These are phyloP conservation scores for Erannis defoliaria DNA, from an alignment of 2,888 invertebrate genomes.

Conservation along the genomic window DNA sequence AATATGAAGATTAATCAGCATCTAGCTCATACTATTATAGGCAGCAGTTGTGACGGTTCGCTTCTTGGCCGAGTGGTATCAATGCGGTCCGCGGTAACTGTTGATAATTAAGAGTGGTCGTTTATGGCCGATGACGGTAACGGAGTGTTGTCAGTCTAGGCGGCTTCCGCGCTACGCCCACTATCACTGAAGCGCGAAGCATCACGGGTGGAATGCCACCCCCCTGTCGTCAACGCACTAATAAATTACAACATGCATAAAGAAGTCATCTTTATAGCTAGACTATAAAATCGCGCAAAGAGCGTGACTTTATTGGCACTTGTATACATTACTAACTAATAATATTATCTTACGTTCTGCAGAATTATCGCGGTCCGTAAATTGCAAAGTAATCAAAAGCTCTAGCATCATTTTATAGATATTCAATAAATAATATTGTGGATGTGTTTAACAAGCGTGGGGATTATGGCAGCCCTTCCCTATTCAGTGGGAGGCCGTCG, in stretches of 20 bases:
- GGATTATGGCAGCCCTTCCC: too few relatives aligned
- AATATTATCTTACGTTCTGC: neutral
- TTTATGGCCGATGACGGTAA: constrained; percentile 75
- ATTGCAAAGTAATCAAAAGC: neutral
- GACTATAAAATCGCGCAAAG: constrained; percentile 11
- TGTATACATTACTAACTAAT: constrained; percentile 4
- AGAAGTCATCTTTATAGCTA: constrained; percentile 16
- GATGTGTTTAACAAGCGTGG: too few relatives aligned
- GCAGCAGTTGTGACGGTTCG: constrained; percentile 48
- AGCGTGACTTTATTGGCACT: constrained; percentile 7
- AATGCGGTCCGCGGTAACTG: constrained; percentile 74
- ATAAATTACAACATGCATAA: constrained; percentile 7
- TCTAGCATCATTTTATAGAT: neutral
- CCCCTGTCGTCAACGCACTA: constrained; percentile 15
- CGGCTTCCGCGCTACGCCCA: constrained; percentile 74
- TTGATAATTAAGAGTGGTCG: constrained; percentile 83
- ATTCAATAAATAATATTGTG: too few relatives aligned
- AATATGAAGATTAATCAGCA: neutral
- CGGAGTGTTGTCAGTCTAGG: constrained; percentile 68
- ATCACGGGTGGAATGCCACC: constrained; percentile 44
- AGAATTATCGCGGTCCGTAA: neutral
- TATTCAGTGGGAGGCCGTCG: too few relatives aligned
- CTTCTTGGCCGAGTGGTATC: constrained; percentile 60
- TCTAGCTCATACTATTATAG: constrained; percentile 13
- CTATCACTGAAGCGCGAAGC: constrained; percentile 54